phyloP scores from a whole-genome alignment of 2,888 invertebrate species.

The Leptura quadrifasciata region DNA sequence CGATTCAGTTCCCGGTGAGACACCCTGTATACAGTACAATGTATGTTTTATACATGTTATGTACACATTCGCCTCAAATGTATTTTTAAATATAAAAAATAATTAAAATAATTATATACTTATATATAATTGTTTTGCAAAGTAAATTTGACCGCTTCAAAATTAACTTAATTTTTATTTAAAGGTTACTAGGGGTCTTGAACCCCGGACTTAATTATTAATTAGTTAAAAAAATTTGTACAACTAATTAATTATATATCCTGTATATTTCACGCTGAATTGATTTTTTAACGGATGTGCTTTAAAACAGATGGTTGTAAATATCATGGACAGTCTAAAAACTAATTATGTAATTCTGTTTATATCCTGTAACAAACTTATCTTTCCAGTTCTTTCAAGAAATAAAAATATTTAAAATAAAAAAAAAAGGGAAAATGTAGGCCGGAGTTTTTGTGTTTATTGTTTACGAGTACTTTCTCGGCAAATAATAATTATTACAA shows the following conservation, averaged over 20 bases:
- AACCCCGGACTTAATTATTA: constrained; percentile 6
- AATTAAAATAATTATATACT: too few species aligned
- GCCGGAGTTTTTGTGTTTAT: neutral
- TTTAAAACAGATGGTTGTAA: constrained; percentile 2
- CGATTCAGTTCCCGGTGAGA: too few species aligned
- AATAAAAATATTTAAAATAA: neutral
- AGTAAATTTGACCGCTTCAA: neutral
- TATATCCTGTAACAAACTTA: neutral
- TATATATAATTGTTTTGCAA: neutral
- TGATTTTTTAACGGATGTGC: neutral
- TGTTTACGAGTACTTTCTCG: neutral
- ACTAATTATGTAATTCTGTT: neutral
- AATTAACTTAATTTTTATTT: neutral
- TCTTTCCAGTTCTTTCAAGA: neutral
- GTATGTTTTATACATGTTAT: too few species aligned
- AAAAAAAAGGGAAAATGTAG: neutral
- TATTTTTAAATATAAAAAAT: too few species aligned
- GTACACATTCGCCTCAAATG: too few species aligned
- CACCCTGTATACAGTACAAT: too few species aligned
- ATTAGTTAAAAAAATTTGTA: neutral
- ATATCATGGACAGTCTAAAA: neutral
- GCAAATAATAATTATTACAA: neutral
- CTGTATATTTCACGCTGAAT: constrained; percentile 7
- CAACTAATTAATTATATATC: constrained; percentile 7
- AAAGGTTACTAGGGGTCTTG: constrained; percentile 7